Evolutionary conservation across 2,888 invertebrate species (phyloP).

Genomic region (Nephrotoma appendiculata): DNA sequence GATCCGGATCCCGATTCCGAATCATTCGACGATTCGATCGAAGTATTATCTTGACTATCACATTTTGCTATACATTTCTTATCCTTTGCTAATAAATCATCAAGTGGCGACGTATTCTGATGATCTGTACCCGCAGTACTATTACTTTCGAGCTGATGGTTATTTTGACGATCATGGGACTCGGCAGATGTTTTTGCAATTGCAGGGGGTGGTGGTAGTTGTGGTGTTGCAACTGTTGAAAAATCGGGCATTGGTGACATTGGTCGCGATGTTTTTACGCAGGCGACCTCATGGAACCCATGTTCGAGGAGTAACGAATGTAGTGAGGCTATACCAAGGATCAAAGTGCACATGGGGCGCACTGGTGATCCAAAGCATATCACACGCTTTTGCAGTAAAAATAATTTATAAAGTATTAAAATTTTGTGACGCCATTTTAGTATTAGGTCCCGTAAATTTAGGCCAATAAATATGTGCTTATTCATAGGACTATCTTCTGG

Average conservation of each 20-base stretch:
- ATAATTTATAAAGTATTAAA: conserved; percentile 78
- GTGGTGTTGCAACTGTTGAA: conserved; percentile 26
- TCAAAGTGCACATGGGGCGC: conserved; percentile 68
- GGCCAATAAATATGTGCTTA: conserved; percentile 26
- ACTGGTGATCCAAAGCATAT: conserved; percentile 90
- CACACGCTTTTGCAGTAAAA: conserved; percentile 76
- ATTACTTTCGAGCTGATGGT: background rate
- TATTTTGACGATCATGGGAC: background rate
- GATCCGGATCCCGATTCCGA: conserved; percentile 15
- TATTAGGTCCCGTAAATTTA: conserved; percentile 29
- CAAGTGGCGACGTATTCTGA: background rate
- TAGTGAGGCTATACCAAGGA: conserved; percentile 78
- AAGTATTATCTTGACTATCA: conserved; percentile 8
- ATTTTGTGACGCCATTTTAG: conserved; percentile 76
- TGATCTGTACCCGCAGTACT: conserved; percentile 7
- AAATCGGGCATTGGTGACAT: conserved; percentile 59
- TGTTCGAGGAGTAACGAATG: conserved; percentile 79
- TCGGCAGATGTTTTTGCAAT: background rate
- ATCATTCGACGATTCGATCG: conserved; percentile 11
- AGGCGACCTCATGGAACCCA: conserved; percentile 71
- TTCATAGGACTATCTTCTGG: background rate
- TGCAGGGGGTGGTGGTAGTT: conserved; percentile 17
- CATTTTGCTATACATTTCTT: background rate
- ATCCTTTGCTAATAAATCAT: background rate
- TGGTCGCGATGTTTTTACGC: conserved; percentile 54